Conservation (phyloP, 2,888 invertebrate species). For the Ceramica pisi region DNA sequence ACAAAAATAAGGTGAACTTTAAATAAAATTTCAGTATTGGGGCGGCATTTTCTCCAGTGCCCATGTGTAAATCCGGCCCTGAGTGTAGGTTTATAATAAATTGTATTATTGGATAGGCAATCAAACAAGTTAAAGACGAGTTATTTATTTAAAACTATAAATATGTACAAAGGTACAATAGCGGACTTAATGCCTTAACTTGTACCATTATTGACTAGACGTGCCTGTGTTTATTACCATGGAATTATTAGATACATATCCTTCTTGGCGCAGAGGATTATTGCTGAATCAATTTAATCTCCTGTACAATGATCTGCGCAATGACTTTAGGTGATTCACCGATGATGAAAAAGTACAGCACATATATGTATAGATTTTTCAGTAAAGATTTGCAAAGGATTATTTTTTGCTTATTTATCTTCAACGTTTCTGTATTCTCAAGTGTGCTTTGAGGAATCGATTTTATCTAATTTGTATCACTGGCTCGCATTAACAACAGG, state of each 20-base stretch:
- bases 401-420: conserved; percentile 9
- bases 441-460: background rate
- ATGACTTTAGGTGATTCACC: background rate
- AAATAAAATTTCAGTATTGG: too few species aligned
- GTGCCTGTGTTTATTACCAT: too few species aligned
- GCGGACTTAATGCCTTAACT: background rate
- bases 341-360: background rate
- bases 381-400: background rate
- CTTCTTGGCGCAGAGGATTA: background rate
- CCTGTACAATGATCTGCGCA: background rate
- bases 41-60: too few species aligned
- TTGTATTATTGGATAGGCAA: too few species aligned
- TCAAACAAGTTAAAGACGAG: too few species aligned
- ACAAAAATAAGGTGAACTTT: too few species aligned
- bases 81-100: too few species aligned
- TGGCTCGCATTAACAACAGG: conserved; percentile 13
- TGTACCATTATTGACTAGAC: background rate
- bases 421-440: conserved; percentile 12
- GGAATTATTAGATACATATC: background rate
- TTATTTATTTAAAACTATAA: background rate
- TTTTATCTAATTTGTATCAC: background rate
- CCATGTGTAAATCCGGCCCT: too few species aligned
- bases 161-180: background rate
- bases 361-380: background rate
- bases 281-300: background rate